Conservation (phyloP, 1,140 invertebrate genomes). For the Steinernema khuongi region DNA sequence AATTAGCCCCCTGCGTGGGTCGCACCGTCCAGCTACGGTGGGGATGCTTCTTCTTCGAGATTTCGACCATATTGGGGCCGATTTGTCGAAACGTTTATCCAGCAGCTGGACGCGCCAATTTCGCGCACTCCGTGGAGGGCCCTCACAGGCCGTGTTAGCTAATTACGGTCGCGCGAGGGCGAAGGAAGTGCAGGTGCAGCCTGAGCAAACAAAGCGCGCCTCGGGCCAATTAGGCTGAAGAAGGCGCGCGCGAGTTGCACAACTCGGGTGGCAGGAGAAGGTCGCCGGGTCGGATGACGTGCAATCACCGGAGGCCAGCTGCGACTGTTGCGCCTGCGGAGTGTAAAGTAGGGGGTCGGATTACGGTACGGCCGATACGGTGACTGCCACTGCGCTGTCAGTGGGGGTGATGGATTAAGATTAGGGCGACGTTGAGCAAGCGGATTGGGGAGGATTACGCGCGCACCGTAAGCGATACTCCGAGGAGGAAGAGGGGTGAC, state of each 20-base stretch:
- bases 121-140: background rate
- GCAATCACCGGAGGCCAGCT: background rate
- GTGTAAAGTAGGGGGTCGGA: slow-evolving; percentile 3
- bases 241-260: background rate
- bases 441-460: no score
- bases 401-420: background rate
- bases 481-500: no score
- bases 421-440: no score
- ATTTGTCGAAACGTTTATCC: slow-evolving; percentile 10
- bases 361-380: slow-evolving; percentile 11
- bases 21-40: background rate
- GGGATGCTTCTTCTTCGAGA: background rate
- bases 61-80: background rate
- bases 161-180: background rate
- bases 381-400: background rate
- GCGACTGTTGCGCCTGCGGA: background rate
- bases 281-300: background rate
- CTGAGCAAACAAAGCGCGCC: slow-evolving; percentile 13
- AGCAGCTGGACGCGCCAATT: background rate
- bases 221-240: slow-evolving; percentile 2
- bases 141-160: background rate
- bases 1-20: background rate
- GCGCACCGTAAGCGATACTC: no score
- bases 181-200: slow-evolving; percentile 16
- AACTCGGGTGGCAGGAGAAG: slow-evolving; percentile 1